phyloP scores from a whole-genome alignment of 2,113 vertebrate genomes.

The Lepidothrix coronata region DNA sequence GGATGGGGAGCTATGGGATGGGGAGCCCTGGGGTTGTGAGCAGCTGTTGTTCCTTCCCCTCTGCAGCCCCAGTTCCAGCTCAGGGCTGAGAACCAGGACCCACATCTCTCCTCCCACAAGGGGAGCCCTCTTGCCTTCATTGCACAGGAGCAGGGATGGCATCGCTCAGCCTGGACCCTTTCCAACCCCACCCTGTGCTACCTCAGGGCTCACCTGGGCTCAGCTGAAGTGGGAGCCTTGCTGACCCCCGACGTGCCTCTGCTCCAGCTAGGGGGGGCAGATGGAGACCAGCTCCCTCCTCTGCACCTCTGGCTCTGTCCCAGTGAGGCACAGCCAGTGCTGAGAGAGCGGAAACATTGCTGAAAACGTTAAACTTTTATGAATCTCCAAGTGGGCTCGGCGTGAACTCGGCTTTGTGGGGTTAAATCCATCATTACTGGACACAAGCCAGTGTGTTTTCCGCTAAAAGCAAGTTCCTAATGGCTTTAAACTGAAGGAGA shows the following conservation, averaged over 20 bases:
- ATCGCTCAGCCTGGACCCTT: not conserved
- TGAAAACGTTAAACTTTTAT: not conserved
- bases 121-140: not conserved
- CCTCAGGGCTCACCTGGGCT: not conserved
- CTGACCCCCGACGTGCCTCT: rapidly evolving
- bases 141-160: not conserved
- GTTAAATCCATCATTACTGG: not conserved
- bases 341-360: not conserved
- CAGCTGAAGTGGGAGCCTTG: not conserved
- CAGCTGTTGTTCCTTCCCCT: not conserved
- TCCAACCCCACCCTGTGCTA: no score
- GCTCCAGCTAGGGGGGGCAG: not conserved
- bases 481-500: not conserved
- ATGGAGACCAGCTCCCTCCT: not conserved
- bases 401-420: not conserved
- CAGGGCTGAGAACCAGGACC: not conserved
- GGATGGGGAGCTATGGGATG: not conserved
- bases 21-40: not conserved
- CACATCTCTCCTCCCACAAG: not conserved
- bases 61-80: not conserved
- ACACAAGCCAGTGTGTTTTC: not conserved
- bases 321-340: rapidly evolving
- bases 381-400: not conserved
- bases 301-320: not conserved
- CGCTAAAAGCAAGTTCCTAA: not conserved